phyloP scores from a whole-genome alignment of 2,797 vertebrate species.

The Chromis chromis region DNA sequence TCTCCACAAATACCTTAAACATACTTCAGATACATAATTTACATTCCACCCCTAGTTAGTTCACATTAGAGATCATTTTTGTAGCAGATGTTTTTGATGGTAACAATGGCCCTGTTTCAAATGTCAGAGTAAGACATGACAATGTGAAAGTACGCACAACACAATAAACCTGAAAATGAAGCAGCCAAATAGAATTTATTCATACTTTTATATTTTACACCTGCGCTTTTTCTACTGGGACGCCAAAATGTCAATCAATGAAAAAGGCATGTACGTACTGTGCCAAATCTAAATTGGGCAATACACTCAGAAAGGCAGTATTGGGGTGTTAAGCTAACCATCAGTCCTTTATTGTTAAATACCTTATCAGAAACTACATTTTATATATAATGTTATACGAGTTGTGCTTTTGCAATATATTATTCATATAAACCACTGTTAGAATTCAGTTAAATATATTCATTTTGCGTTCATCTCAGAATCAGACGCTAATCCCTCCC shows the following conservation, averaged over 20 bases:
- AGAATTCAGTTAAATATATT: neutral
- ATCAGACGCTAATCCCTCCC: constrained; percentile 19
- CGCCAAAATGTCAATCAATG: neutral
- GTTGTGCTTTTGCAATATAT: neutral
- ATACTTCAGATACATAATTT: neutral
- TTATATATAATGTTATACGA: neutral
- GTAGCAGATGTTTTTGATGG: neutral
- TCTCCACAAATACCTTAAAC: neutral
- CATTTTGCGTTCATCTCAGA: constrained; percentile 1
- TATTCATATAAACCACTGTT: neutral
- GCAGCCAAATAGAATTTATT: neutral
- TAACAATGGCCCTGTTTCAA: neutral
- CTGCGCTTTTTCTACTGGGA: neutral
- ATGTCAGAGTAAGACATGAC: neutral
- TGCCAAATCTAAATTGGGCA: neutral
- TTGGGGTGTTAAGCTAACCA: neutral
- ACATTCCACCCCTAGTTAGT: too few relatives aligned
- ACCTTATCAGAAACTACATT: neutral
- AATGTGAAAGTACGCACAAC: neutral
- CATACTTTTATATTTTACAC: neutral
- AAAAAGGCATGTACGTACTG: neutral
- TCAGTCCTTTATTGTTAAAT: neutral
- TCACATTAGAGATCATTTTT: too few relatives aligned
- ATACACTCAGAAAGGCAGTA: neutral
- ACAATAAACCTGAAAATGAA: neutral